Evolutionary conservation across 2,113 vertebrate species (phyloP).

Genomic region (Cardinalis cardinalis): DNA sequence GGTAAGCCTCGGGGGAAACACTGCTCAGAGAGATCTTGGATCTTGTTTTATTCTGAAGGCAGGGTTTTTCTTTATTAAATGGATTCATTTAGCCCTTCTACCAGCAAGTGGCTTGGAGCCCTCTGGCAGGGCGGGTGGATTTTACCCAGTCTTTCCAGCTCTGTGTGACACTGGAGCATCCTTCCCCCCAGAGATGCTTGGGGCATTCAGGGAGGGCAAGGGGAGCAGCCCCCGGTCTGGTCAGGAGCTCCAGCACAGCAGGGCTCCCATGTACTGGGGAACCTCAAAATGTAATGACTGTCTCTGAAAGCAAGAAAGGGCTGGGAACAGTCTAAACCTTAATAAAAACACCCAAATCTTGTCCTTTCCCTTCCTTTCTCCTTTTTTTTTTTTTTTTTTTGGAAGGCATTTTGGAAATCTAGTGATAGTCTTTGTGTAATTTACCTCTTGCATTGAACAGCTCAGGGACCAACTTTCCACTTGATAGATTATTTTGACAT

Average conservation of each 20-base stretch:
- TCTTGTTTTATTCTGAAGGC: not conserved
- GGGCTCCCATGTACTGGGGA: rapidly evolving
- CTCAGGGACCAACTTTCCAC: constrained; percentile 53
- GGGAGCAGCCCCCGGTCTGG: not conserved
- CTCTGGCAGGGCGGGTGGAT: not conserved
- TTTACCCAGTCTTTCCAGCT: not conserved
- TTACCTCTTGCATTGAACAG: constrained; percentile 16
- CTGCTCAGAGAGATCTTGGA: constrained; percentile 36
- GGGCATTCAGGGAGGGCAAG: not conserved
- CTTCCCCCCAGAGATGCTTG: not conserved
- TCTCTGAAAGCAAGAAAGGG: not conserved
- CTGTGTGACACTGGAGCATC: rapidly evolving
- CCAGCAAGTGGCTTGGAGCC: not conserved
- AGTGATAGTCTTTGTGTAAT: not conserved
- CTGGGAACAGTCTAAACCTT: not conserved
- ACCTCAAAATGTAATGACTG: rapidly evolving
- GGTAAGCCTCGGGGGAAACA: constrained; percentile 58
- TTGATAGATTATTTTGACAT: constrained; percentile 72
- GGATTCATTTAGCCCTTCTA: constrained; percentile 34
- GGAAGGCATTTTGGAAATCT: not conserved
- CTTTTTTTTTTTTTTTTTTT: not conserved
- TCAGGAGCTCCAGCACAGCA: not conserved
- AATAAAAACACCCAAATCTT: not conserved
- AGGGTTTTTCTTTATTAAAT: not conserved
- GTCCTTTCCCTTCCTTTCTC: not conserved